Base-by-base conservation (phyloP, 2,113 vertebrate genomes). In the Zosterops pallidus region DNA sequence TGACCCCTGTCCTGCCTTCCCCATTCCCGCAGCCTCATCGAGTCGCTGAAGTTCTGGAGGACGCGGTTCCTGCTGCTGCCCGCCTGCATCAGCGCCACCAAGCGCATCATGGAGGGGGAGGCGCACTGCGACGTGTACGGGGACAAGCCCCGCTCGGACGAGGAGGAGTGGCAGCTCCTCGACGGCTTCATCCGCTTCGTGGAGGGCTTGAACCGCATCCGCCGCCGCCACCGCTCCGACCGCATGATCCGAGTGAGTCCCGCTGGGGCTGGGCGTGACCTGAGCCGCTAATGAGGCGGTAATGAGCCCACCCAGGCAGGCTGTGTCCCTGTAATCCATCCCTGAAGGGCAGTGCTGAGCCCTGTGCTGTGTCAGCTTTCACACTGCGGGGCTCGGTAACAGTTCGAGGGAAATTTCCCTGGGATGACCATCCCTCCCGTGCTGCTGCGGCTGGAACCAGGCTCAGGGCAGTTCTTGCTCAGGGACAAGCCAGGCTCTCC, bases 11-110 rank as follows among this genome's bases (percentile, higher is more conserved):
- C 12, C 15, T 42, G 52, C 75, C 41, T 57, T 10, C 23, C 25
- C 0, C 71, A 2, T 65, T 47, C 11, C 41, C 28, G 6, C 72
- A 99, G 99, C 95, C 98, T 99, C 42, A 99, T 99, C 1, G 99
- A 99, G 88, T 99, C 99, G 0, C 97, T 99, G 86, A 99, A 99
- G 95, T 99, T 99, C 97, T 99, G 99, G 99, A 98, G 99, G 88
- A 99, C 99, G 1, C 98, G 99, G 33, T 99, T 99, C 96, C 97
- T 99, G 69, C 97, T 99, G 69, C 97, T 99, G 64, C 99, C 99
- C 5, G 99, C 99, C 29, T 98, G 98, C 52, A 98, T 98, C 87
- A 98, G 98, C 9, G 99, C 99, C 42, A 99, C 99, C 6, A 98
- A 99, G 62, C 98, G 99, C 35, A 98, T 99, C 68, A 98, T 98